Conservation (phyloP, 2,797 vertebrate species). For the Enteromius unitaeniatus region DNA sequence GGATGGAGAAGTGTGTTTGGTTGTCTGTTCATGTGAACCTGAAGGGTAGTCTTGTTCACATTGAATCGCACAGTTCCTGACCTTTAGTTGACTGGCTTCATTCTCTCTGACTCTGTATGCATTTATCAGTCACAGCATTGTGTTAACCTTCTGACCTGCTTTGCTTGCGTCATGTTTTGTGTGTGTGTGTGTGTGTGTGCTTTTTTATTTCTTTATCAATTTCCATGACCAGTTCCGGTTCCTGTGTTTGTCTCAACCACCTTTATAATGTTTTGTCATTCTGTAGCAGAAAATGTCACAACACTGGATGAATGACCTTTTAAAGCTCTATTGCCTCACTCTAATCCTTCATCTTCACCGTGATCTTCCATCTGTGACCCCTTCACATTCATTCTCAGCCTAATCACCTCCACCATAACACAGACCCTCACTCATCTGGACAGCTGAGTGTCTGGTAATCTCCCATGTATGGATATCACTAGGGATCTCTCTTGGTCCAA, state of each 20-base stretch:
- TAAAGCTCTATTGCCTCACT: slow-evolving; percentile 39
- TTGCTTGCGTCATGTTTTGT: neutral
- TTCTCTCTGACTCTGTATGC: neutral
- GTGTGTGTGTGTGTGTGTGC: too few species aligned
- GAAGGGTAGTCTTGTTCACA: neutral
- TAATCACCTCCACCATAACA: slow-evolving; percentile 44
- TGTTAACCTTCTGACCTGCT: slow-evolving; percentile 20
- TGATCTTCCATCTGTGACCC: slow-evolving; percentile 50
- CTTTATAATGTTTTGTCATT: slow-evolving; percentile 24
- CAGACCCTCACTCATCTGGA: slow-evolving; percentile 39
- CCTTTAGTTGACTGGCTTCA: neutral
- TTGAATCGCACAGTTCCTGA: neutral
- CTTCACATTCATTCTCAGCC: slow-evolving; percentile 53
- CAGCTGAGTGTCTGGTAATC: slow-evolving; percentile 12
- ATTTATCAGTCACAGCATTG: neutral
- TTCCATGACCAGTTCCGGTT: neutral
- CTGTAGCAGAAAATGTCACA: slow-evolving; percentile 39
- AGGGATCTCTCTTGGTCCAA: slow-evolving; percentile 6
- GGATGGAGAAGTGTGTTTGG: slow-evolving; percentile 1
- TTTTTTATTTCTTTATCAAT: neutral
- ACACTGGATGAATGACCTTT: slow-evolving; percentile 55
- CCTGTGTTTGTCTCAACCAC: neutral
- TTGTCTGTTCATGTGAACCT: slow-evolving; percentile 18
- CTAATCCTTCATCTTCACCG: slow-evolving; percentile 49
- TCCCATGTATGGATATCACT: slow-evolving; percentile 11